Percentiles rank a stretch among this genome's conserved stretches.
These are phyloP conservation scores for Notocelia uddmanniana DNA, from an alignment of 2,888 invertebrate genomes.

Conservation along the genomic window DNA sequence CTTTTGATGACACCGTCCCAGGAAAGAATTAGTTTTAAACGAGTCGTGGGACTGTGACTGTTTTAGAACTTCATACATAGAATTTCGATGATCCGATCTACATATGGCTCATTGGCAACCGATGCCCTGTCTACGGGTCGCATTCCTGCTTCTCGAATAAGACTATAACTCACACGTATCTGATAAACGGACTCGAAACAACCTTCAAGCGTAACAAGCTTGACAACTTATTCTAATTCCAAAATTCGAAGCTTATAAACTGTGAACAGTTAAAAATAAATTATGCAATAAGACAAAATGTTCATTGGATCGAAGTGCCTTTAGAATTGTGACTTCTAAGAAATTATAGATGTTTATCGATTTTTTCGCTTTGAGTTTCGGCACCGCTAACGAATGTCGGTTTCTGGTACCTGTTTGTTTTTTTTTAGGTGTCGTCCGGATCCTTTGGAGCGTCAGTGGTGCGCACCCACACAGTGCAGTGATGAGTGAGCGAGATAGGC, in stretches of 20 bases:
- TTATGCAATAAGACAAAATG: slow-evolving; percentile 71
- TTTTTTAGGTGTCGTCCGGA: slow-evolving; percentile 60
- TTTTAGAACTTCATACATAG: slow-evolving; percentile 49
- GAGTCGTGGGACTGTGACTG: slow-evolving; percentile 47
- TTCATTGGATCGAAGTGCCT: slow-evolving; percentile 65
- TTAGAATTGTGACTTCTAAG: slow-evolving; percentile 71
- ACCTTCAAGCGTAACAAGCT: slow-evolving; percentile 64
- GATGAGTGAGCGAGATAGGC: slow-evolving; percentile 71
- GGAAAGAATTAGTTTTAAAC: slow-evolving; percentile 41
- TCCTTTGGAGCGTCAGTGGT: slow-evolving; percentile 60
- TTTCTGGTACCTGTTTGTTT: slow-evolving; percentile 75
- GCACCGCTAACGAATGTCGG: slow-evolving; percentile 79
- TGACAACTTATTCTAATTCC: slow-evolving; percentile 75
- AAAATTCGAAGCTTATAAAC: slow-evolving; percentile 65
- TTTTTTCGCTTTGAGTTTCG: slow-evolving; percentile 74
- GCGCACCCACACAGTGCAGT: slow-evolving; percentile 65
- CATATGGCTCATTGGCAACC: slow-evolving; percentile 73
- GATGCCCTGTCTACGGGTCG: slow-evolving; percentile 64
- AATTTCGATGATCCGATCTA: slow-evolving; percentile 61
- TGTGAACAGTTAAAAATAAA: slow-evolving; percentile 80
- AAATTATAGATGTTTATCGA: slow-evolving; percentile 79
- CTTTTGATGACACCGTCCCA: slow-evolving; percentile 62
- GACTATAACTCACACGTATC: slow-evolving; percentile 72
- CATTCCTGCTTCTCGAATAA: slow-evolving; percentile 76
- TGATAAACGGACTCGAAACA: slow-evolving; percentile 64